Conservation (phyloP, 2,888 invertebrate genomes). For the Cataglyphis cursor region DNA sequence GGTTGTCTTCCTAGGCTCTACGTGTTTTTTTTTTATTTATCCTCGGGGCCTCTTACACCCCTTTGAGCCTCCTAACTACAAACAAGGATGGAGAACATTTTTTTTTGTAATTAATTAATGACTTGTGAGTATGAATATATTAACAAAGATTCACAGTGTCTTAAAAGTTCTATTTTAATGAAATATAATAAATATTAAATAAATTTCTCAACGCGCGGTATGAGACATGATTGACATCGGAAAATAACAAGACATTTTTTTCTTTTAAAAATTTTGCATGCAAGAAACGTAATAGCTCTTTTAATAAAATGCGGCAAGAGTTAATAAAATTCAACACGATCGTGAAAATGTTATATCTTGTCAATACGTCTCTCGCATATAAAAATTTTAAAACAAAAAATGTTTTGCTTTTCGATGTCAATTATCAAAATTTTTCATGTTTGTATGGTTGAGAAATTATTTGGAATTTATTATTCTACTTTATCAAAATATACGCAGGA, state of each 20-base stretch:
- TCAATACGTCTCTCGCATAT: neutral
- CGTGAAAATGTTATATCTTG: neutral
- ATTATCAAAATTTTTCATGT: neutral
- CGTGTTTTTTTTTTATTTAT: conserved; percentile 20
- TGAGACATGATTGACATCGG: neutral
- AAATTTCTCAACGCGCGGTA: neutral
- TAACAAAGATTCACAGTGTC: neutral
- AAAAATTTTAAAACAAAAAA: neutral
- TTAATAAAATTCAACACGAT: neutral
- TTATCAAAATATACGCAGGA: neutral
- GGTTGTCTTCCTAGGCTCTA: conserved; percentile 33
- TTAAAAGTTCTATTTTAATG: neutral
- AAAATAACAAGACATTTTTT: neutral
- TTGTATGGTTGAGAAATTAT: neutral
- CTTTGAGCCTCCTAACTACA: neutral
- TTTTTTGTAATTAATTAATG: neutral
- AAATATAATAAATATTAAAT: neutral
- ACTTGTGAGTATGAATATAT: neutral
- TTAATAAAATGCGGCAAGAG: neutral
- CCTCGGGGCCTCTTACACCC: neutral
- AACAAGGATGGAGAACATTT: neutral
- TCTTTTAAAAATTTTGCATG: neutral
- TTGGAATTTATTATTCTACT: neutral
- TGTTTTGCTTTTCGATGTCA: neutral
- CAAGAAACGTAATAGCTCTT: neutral